Conservation (phyloP, 30 jellyfish, hydroid and myxozoan species). For the Cassiopea xamachana region DNA sequence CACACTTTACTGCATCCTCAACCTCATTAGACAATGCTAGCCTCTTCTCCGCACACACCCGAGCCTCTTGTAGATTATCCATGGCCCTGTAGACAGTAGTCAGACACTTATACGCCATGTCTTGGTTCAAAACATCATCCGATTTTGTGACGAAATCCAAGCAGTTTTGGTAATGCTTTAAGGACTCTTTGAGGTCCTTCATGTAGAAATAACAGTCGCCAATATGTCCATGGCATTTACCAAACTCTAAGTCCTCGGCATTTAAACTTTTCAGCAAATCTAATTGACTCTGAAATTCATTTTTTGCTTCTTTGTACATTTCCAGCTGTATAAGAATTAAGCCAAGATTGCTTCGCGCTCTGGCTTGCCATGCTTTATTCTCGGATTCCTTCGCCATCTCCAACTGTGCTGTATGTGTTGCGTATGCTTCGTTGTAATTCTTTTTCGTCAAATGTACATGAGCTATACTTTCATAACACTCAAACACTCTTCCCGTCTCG, state of each 20-base stretch:
- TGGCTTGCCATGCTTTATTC: constrained; percentile 52
- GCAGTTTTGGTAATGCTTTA: constrained; percentile 61
- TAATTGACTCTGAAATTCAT: constrained; percentile 62
- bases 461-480: constrained; percentile 73
- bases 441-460: constrained; percentile 64
- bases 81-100: constrained; percentile 58
- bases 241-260: constrained; percentile 43
- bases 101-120: constrained; percentile 71
- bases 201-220: constrained; percentile 76
- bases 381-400: constrained; percentile 57
- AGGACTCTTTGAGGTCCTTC: constrained; percentile 55
- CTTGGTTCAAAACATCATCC: constrained; percentile 64
- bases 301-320: constrained; percentile 48
- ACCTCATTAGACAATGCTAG: constrained; percentile 83
- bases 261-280: constrained; percentile 8
- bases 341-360: constrained; percentile 62
- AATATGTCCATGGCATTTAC: constrained; percentile 67
- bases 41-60: constrained; percentile 91
- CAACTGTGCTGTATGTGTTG: constrained; percentile 67
- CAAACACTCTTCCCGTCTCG: constrained; percentile 49
- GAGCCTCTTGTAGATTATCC: constrained; percentile 79
- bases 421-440: constrained; percentile 78
- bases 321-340: constrained; percentile 34
- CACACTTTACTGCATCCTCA: constrained; percentile 67
- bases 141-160: constrained; percentile 64